phyloP scores from a whole-genome alignment of 2,888 invertebrate species.

The Oxytorus armatus region DNA sequence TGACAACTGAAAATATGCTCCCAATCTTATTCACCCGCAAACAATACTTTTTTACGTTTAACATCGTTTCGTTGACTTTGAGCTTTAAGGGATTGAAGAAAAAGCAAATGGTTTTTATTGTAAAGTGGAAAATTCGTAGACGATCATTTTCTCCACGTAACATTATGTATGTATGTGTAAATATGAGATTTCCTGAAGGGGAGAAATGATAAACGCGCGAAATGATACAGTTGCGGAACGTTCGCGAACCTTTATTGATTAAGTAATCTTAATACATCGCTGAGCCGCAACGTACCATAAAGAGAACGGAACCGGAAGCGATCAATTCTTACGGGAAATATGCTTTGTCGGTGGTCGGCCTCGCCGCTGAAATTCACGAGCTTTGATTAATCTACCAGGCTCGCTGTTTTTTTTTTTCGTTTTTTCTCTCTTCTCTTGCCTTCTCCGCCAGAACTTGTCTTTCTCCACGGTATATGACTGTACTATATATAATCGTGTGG shows the following conservation, averaged over 20 bases:
- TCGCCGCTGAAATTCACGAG: constrained; percentile 78
- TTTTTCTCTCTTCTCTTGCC: constrained; percentile 5
- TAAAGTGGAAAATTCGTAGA: neutral
- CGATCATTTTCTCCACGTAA: neutral
- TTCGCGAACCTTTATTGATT: constrained; percentile 82
- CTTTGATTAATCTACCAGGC: constrained; percentile 83
- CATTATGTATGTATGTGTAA: neutral
- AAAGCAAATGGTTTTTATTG: neutral
- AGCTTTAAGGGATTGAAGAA: neutral
- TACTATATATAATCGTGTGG: constrained; percentile 15
- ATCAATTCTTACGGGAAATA: constrained; percentile 84
- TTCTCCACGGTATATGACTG: constrained; percentile 20
- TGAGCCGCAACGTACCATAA: constrained; percentile 85
- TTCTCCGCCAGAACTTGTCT: constrained; percentile 67
- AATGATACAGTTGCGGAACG: constrained; percentile 34
- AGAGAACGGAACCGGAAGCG: constrained; percentile 84
- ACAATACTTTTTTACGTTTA: too few relatives aligned
- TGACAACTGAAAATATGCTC: too few relatives aligned
- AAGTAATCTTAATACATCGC: constrained; percentile 85
- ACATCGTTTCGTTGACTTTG: neutral
- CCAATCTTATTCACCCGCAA: too few relatives aligned
- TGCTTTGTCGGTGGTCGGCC: constrained; percentile 83
- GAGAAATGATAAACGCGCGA: constrained; percentile 39
- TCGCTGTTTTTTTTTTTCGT: constrained; percentile 45
- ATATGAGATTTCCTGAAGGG: constrained; percentile 7